Evolutionary conservation across 2,888 invertebrate genomes (phyloP), one percentile per base, ranked within the genome.

Genomic region (Stenoptilia bipunctidactyla): DNA sequence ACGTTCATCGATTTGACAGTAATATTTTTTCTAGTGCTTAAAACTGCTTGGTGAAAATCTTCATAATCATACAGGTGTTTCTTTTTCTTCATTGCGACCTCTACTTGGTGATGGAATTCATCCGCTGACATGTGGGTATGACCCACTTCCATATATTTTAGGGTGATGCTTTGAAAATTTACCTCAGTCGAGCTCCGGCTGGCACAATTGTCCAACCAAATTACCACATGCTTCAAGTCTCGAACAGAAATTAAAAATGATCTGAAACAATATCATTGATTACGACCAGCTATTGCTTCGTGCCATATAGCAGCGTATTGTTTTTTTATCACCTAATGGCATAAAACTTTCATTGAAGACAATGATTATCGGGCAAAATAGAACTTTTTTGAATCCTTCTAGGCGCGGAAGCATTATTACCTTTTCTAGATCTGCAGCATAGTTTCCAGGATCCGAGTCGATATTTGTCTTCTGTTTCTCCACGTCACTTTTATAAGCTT

Each of bases 401-500:
- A 57, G 48, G n/a, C 53, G 48, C 1, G 55, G 51, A 15, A 56
- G 27, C 53, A 59, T 51, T n/a, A 50, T 55, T 8, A 52, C 46
- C 36, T 53, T 52, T 45, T 48, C 40, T 36, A 45, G 34, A 44
- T 45, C 43, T 35, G 40, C 44, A 2, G 43, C 40, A 43, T 39
- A 43, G 15, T 36, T 37, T 27, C 41, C 12, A 15, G 34, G 34
- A 12, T 40, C 38, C 25, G 40, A 35, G 10, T 15, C 34, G 20
- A 20, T 20, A 8, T 20, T 20, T n/a, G 12, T 10, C 2, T 30
- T 30, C 9, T 9, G n/a, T 30, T 30, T 33, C 15, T 38, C 15
- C 9, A 30, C 30, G 15, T 33, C 30, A n/a, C 33, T 15, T 33
- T 38, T n/a, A 10, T 38, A 38, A 14, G 15, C 38, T 33, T 38